Percentiles rank a stretch among this genome's conserved stretches.
These are phyloP conservation scores for Nebria salina DNA, from an alignment of 2,888 invertebrate species.

Conservation along the genomic window DNA sequence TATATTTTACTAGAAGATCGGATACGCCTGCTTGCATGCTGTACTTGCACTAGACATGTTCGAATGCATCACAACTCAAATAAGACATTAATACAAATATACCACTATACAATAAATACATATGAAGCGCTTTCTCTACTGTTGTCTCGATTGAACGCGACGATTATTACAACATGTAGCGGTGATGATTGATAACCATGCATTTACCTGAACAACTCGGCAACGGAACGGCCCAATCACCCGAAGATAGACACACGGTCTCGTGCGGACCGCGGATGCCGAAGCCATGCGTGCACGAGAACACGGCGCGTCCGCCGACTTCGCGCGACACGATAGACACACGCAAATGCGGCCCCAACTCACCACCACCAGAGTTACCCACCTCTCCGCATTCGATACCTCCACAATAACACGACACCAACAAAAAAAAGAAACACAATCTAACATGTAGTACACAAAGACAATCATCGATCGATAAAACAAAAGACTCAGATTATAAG, in stretches of 20 bases:
- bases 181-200: background rate
- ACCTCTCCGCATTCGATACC: constrained; percentile 86
- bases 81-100: too few species aligned
- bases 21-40: too few species aligned
- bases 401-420: constrained; percentile 54
- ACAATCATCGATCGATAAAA: constrained; percentile 6
- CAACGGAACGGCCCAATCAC: constrained; percentile 82
- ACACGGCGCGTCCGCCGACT: constrained; percentile 83
- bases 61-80: too few species aligned
- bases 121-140: too few species aligned
- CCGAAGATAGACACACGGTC: constrained; percentile 79
- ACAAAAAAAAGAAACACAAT: constrained; percentile 30
- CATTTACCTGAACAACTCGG: constrained; percentile 77
- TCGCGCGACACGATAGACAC: constrained; percentile 80
- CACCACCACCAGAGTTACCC: constrained; percentile 59
- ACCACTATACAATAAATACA: too few species aligned
- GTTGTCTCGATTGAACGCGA: background rate
- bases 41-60: too few species aligned
- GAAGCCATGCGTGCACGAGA: constrained; percentile 81
- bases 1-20: too few species aligned
- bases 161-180: background rate
- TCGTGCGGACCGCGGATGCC: constrained; percentile 79
- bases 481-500: background rate
- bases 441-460: constrained; percentile 8
- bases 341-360: constrained; percentile 70